Conservation (phyloP, 2,113 vertebrate genomes). For the Pandion haliaetus region DNA sequence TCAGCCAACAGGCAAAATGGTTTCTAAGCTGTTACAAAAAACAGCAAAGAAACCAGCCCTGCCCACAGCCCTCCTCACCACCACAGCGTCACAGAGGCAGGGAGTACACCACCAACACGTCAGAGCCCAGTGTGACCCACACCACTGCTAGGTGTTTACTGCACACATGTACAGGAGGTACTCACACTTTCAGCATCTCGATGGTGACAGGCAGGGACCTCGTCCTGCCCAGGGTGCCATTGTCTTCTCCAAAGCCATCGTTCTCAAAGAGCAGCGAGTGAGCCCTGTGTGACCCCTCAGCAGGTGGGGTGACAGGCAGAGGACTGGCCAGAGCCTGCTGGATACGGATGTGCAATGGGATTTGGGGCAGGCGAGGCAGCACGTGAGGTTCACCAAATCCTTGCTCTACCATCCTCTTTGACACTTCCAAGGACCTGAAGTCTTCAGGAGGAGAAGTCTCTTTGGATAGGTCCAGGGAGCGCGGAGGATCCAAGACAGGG, state of each 20-base stretch:
- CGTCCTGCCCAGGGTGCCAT: slow-evolving; percentile 69
- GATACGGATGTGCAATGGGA: slow-evolving; percentile 95
- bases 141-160: too few species aligned
- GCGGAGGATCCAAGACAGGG: neutral
- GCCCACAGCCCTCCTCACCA: neutral
- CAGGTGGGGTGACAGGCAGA: slow-evolving; percentile 79
- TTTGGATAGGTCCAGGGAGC: slow-evolving; percentile 28
- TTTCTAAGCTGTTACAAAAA: neutral
- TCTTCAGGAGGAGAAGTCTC: slow-evolving; percentile 54
- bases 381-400: slow-evolving; percentile 72
- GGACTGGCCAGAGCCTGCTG: slow-evolving; percentile 93
- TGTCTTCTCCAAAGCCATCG: slow-evolving; percentile 80
- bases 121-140: neutral
- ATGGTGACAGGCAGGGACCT: slow-evolving; percentile 93
- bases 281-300: slow-evolving; percentile 88
- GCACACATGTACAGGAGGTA: neutral
- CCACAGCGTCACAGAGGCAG: neutral
- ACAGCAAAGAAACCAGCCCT: neutral
- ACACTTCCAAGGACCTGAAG: slow-evolving; percentile 15
- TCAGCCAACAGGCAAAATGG: neutral
- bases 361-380: slow-evolving; percentile 76
- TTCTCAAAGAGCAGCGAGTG: slow-evolving; percentile 91
- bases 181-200: slow-evolving; percentile 96
- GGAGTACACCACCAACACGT: accelerated
- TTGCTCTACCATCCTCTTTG: slow-evolving; percentile 41